Conservation (phyloP, 2,113 vertebrate species). For the Shinisaurus crocodilurus region DNA sequence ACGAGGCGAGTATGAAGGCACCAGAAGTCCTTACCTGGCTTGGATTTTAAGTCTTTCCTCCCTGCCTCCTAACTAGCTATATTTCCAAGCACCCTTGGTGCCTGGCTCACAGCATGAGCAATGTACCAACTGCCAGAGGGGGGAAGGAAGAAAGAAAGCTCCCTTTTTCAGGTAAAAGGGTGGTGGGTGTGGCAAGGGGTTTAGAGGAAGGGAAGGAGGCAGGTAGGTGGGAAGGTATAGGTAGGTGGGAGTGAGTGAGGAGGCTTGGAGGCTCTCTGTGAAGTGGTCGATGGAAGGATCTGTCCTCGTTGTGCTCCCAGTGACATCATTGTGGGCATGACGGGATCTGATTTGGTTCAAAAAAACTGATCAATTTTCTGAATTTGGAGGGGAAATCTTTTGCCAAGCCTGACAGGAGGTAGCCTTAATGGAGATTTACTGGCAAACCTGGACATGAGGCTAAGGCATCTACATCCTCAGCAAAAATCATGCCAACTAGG, state of each 20-base stretch:
- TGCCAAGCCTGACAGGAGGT: not conserved
- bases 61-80: not conserved
- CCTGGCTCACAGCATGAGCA: no score
- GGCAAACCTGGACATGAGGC: not conserved
- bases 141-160: not conserved
- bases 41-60: not conserved
- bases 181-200: no score
- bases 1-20: not conserved
- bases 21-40: not conserved
- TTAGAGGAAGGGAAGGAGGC: no score
- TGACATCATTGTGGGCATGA: not conserved
- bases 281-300: not conserved
- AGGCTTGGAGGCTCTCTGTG: not conserved
- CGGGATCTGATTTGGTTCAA: not conserved
- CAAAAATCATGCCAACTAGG: not conserved
- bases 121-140: no score
- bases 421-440: not conserved
- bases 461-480: not conserved
- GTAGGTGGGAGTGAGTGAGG: not conserved
- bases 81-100: no score
- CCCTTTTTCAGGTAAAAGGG: no score
- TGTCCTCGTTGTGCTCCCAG: not conserved
- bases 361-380: not conserved
- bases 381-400: not conserved
- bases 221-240: not conserved